Evolutionary conservation across 2,888 invertebrate genomes (phyloP), one percentile per base, ranked within the genome.

Genomic region (Cactoblastis cactorum): DNA sequence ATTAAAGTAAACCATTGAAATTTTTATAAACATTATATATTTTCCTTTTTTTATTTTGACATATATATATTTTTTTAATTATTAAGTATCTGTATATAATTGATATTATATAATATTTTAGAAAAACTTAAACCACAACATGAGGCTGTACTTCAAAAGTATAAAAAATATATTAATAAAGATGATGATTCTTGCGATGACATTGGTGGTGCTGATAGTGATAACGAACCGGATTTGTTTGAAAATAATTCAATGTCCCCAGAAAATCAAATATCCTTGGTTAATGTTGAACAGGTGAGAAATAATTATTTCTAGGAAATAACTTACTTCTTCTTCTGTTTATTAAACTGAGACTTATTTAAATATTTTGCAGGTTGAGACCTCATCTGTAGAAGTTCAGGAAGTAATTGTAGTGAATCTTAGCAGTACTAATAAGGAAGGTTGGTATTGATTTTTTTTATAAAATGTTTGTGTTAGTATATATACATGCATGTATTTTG

Each of bases 111-210:
- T n/a, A 46, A 52, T 34, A 17, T 38, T 77, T 74, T 63, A 82
- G 82, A 51, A 58, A 76, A 75, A 51, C 51, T 70, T 28, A 61
- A 39, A 24, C 61, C 55, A 14, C 56, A 50, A 3, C 55, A 64
- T 45, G 65, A 68, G 55, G 45, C 49, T 17, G 49, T 73, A 38
- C 49, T 74, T 33, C 45, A 66, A 45, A 71, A 71, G 55, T 74
- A 69, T 63, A 62, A 71, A 12, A 68, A 65, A 45, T 22, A 45
- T 9, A 56, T 59, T 33, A 53, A 52, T 37, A 56, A 50, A 46
- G 55, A 57, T 33, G 61, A 57, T 46, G 59, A 63, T 41, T 49
- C 58, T 37, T 51, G 53, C 11, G 12, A 41, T 34, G 39, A 41
- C 38, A 56, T 54, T 53, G 58, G 47, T 35, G 59, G 50, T 11